Conservation (phyloP, 2,888 invertebrate species). For the Meandrusa payeni region DNA sequence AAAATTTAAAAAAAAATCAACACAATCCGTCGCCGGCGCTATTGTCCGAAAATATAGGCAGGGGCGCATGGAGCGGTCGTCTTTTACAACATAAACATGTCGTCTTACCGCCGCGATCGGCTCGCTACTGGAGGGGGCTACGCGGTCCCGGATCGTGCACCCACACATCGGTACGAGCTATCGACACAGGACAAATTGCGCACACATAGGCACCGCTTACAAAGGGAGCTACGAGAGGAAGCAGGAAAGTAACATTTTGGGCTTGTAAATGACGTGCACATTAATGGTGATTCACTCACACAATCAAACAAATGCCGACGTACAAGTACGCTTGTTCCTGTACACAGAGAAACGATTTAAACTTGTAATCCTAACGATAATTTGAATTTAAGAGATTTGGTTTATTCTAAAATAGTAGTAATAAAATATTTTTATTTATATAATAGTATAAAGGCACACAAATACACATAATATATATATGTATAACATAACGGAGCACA, state of each 20-base stretch:
- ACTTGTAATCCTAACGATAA: slow-evolving; percentile 77
- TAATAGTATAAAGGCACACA: no score
- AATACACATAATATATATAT: no score
- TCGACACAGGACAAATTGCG: slow-evolving; percentile 44
- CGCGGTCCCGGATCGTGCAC: slow-evolving; percentile 70
- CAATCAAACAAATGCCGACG: slow-evolving; percentile 38
- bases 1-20: slow-evolving; percentile 65
- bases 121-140: slow-evolving; percentile 77
- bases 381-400: slow-evolving; percentile 71
- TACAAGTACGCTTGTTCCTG: slow-evolving; percentile 51
- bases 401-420: slow-evolving; percentile 48
- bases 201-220: slow-evolving; percentile 53
- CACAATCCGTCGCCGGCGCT: slow-evolving; percentile 61
- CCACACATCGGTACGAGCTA: slow-evolving; percentile 55
- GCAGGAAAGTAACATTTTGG: slow-evolving; percentile 71
- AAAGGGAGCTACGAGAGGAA: slow-evolving; percentile 58
- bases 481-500: no score
- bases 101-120: slow-evolving; percentile 65
- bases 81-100: slow-evolving; percentile 66
- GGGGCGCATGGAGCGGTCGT: slow-evolving; percentile 40
- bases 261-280: slow-evolving; percentile 73
- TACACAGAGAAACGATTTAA: slow-evolving; percentile 70
- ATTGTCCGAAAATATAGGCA: slow-evolving; percentile 40
- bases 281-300: slow-evolving; percentile 66
- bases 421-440: no score